phyloP scores from a whole-genome alignment of 2,888 invertebrate species.

The Poecilus cupreus region DNA sequence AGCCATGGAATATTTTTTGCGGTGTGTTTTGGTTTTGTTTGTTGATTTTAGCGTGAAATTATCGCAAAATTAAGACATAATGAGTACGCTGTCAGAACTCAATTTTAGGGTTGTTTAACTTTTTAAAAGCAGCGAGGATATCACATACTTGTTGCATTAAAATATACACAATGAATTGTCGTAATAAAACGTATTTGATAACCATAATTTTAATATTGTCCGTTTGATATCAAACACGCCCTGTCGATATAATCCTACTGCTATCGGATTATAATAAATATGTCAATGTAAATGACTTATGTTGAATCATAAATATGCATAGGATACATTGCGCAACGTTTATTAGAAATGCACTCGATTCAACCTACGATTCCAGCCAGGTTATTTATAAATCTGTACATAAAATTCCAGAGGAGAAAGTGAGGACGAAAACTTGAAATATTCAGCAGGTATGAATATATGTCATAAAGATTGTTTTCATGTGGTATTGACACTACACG shows the following conservation, averaged over 20 bases:
- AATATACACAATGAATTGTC: too few relatives aligned
- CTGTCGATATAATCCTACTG: constrained; percentile 9
- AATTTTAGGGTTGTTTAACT: not conserved
- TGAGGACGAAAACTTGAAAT: not conserved
- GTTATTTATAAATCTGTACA: not conserved
- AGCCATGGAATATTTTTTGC: not conserved
- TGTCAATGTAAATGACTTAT: constrained; percentile 17
- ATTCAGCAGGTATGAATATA: too few relatives aligned
- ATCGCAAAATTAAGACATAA: not conserved
- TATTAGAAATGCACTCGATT: constrained; percentile 10
- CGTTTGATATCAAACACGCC: not conserved
- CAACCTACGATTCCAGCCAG: not conserved
- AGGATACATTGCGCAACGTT: not conserved
- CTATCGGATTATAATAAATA: not conserved
- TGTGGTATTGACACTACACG: too few relatives aligned
- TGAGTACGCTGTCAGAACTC: not conserved
- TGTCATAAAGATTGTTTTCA: too few relatives aligned
- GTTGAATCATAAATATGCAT: constrained; percentile 12
- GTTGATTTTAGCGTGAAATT: constrained; percentile 1
- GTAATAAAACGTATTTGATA: too few relatives aligned
- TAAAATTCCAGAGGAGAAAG: not conserved
- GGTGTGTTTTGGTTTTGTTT: not conserved
- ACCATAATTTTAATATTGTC: not conserved
- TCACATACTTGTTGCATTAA: too few relatives aligned
- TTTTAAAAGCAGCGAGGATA: too few relatives aligned